These are phyloP conservation scores for Stenopsyche tienmushanensis DNA, from an alignment of 1,140 invertebrate species.

Conservation along the genomic window DNA sequence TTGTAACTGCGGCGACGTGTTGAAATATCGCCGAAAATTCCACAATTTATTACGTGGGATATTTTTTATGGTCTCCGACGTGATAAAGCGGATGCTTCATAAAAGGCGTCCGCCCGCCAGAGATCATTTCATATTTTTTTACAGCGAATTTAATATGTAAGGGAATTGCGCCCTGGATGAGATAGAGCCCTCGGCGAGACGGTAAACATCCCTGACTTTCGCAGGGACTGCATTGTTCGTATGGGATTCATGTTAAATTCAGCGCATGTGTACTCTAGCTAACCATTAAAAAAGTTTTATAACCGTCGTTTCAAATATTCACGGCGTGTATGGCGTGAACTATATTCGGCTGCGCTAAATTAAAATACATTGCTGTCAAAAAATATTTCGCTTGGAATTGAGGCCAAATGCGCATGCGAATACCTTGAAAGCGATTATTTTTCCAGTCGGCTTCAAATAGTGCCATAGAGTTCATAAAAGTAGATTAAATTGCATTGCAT, in stretches of 20 bases:
- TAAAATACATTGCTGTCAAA: background rate
- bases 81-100: slow-evolving; percentile 35
- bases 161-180: slow-evolving; percentile 16
- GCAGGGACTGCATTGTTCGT: background rate
- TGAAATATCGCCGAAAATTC: slow-evolving; percentile 36
- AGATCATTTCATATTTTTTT: slow-evolving; percentile 19
- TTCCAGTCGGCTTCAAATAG: too few relatives aligned
- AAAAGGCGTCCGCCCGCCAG: slow-evolving; percentile 6
- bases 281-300: background rate
- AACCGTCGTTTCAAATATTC: background rate
- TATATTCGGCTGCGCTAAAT: too few relatives aligned
- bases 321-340: background rate
- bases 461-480: background rate
- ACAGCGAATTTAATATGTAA: slow-evolving; percentile 18
- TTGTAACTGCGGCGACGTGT: background rate
- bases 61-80: slow-evolving; percentile 29
- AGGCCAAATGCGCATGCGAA: too few relatives aligned
- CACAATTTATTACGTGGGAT: slow-evolving; percentile 38
- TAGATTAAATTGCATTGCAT: background rate
- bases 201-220: slow-evolving; percentile 15
- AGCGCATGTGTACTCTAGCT: background rate
- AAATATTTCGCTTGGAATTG: background rate
- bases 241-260: too few relatives aligned
- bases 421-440: too few relatives aligned
- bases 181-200: slow-evolving; percentile 5